These are phyloP conservation scores for Slavum lentiscoides DNA, from an alignment of 2,888 invertebrate species.

Conservation along the genomic window DNA sequence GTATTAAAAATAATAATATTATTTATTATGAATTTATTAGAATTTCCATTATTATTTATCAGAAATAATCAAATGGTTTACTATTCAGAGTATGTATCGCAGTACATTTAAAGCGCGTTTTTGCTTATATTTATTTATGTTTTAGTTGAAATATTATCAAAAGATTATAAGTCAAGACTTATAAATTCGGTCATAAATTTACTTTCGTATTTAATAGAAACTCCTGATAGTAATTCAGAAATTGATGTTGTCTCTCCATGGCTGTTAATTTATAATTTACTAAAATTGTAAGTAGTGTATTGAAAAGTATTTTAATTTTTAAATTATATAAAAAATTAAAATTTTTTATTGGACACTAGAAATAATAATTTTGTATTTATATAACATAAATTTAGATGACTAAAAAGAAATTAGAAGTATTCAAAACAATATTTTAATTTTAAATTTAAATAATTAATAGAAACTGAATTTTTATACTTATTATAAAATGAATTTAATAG, in stretches of 20 bases:
- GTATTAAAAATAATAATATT: conserved; percentile 55
- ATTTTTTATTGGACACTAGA: too few species aligned
- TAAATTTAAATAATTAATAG: too few species aligned
- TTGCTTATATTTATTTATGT: conserved; percentile 10
- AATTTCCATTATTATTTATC: too few species aligned
- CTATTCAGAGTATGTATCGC: neutral
- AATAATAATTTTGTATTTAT: too few species aligned
- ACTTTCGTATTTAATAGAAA: conserved; percentile 77
- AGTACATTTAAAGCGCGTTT: too few species aligned
- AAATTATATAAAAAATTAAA: too few species aligned
- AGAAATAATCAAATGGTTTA: too few species aligned
- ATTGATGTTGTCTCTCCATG: conserved; percentile 75
- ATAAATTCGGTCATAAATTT: conserved; percentile 76
- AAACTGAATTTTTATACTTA: too few species aligned
- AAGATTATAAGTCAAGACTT: conserved; percentile 63
- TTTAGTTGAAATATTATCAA: conserved; percentile 26
- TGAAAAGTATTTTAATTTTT: neutral
- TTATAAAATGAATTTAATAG: too few species aligned
- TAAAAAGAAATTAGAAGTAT: too few species aligned
- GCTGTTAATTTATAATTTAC: conserved; percentile 80
- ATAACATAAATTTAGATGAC: too few species aligned
- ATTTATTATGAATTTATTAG: neutral
- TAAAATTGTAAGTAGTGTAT: conserved; percentile 61
- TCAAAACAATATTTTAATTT: too few species aligned
- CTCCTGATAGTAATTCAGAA: conserved; percentile 67